Evolutionary conservation across 2,797 vertebrate species (phyloP), one percentile per base, ranked within the genome.

Genomic region (Alosa sapidissima): DNA sequence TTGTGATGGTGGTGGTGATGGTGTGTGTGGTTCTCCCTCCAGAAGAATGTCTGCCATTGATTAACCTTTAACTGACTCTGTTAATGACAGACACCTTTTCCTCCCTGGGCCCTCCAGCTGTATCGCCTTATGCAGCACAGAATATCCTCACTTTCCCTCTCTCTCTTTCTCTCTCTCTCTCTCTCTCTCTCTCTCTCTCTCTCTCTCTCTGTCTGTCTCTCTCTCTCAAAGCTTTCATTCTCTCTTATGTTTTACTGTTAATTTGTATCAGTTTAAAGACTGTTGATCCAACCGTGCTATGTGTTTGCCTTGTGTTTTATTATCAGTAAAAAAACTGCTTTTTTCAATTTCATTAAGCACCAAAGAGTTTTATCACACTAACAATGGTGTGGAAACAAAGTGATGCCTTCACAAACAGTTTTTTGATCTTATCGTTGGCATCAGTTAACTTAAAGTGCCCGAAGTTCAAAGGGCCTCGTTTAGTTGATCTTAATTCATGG

Each of bases 1-100:
- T 41, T 0, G 10, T 11, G 3, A 2, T 19, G 54, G 54, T 55
- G 19, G 54, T 55, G 54, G 75, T 49, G 49, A 54, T 86, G 60
- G 62, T 65, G 28, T 78, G 84, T 84, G 84, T 89, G 81, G 33
- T 55, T 28, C 36, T 52, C 45, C 6, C 33, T 82, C 7, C 62
- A 54, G 82, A 84, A 58, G 84, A 88, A 88, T 90, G 87, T 58
- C 68, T 82, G 86, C 21, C 49, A 86, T 86, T 92, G 88, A 88
- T 89, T 87, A 87, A 90, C 86, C 87, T 89, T 87, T 89, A 91
- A 91, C 83, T 85, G 52, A 62, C 7, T 82, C 75, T 19, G 52
- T 60, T 54, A 52, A 81, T 54, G 11, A 52, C 33, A 13, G 8
- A 78, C 19, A 72, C 65, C 72, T 47, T 21, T 78, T 78, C 21